These are phyloP conservation scores for Andrena dorsata DNA, from an alignment of 2,888 invertebrate species.

Conservation along the genomic window DNA sequence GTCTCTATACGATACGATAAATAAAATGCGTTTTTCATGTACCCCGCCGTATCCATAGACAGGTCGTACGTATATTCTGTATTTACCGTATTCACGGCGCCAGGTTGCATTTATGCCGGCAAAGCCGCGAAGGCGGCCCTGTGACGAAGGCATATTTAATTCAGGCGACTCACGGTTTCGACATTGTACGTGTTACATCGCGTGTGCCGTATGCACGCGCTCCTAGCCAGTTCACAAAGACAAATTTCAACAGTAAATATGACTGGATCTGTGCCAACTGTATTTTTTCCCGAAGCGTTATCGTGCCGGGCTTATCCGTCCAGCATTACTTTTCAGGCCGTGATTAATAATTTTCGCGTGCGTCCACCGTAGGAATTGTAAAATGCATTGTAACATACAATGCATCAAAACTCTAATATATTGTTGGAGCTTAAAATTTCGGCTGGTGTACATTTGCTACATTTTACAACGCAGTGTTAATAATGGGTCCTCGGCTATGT, in stretches of 20 bases:
- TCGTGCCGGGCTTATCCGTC: slow-evolving; percentile 73
- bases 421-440: neutral
- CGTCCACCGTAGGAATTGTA: slow-evolving; percentile 45
- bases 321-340: slow-evolving; percentile 70
- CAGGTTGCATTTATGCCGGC: slow-evolving; percentile 62
- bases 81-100: slow-evolving; percentile 65
- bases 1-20: slow-evolving; percentile 45
- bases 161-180: slow-evolving; percentile 62
- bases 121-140: slow-evolving; percentile 59
- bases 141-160: slow-evolving; percentile 72
- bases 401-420: slow-evolving; percentile 5
- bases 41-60: slow-evolving; percentile 33
- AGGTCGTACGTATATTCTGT: slow-evolving; percentile 50
- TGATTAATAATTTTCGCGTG: slow-evolving; percentile 71
- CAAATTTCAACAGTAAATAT: slow-evolving; percentile 76
- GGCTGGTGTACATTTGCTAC: neutral
- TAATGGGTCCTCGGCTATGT: neutral
- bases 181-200: slow-evolving; percentile 65
- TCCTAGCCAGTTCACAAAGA: slow-evolving; percentile 70
- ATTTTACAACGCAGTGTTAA: neutral
- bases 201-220: slow-evolving; percentile 60
- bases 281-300: slow-evolving; percentile 72
- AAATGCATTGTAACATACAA: slow-evolving; percentile 12
- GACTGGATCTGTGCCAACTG: slow-evolving; percentile 74
- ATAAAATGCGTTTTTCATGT: slow-evolving; percentile 60